Evolutionary conservation across 1,140 invertebrate genomes (phyloP).

Genomic region (Heliconius himera): DNA sequence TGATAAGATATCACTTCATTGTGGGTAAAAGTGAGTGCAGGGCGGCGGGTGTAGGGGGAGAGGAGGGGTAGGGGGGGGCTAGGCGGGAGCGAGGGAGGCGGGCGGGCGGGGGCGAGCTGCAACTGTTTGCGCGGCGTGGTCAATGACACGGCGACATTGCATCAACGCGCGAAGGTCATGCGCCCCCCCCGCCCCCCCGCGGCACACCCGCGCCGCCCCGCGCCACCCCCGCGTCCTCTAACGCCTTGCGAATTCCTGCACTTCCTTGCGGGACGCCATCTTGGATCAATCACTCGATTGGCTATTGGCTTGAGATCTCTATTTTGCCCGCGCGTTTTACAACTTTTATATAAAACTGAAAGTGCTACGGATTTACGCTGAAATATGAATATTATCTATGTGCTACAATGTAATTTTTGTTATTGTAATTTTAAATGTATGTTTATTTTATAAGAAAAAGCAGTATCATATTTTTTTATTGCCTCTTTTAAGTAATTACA

Average conservation of each 20-base stretch:
- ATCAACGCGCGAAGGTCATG: slow-evolving; percentile 79
- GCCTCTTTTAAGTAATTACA: not conserved
- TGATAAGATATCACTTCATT: slow-evolving; percentile 6
- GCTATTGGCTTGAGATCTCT: slow-evolving; percentile 29
- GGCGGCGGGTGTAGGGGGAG: slow-evolving; percentile 28
- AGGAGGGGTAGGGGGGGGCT: slow-evolving; percentile 24
- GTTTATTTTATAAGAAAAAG: not conserved
- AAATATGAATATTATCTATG: slow-evolving; percentile 1
- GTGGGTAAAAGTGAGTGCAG: slow-evolving; percentile 34
- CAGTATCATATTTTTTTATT: not conserved
- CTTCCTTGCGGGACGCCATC: slow-evolving; percentile 74
- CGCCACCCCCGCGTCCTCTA: slow-evolving; percentile 50
- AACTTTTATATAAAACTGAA: slow-evolving; percentile 18
- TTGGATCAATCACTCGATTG: slow-evolving; percentile 67
- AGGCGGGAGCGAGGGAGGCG: slow-evolving; percentile 35
- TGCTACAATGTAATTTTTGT: not conserved
- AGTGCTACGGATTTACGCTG: slow-evolving; percentile 19
- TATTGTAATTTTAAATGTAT: not conserved
- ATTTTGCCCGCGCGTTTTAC: slow-evolving; percentile 17
- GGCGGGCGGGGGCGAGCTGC: slow-evolving; percentile 52
- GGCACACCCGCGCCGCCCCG: slow-evolving; percentile 17
- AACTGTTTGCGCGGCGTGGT: slow-evolving; percentile 75
- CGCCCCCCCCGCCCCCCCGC: slow-evolving; percentile 21
- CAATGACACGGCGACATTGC: slow-evolving; percentile 80
- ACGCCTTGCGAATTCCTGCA: slow-evolving; percentile 72